Evolutionary conservation across 2,888 invertebrate genomes (phyloP), one percentile per base, ranked within the genome.

Genomic region (Acanthosoma haemorrhoidale): DNA sequence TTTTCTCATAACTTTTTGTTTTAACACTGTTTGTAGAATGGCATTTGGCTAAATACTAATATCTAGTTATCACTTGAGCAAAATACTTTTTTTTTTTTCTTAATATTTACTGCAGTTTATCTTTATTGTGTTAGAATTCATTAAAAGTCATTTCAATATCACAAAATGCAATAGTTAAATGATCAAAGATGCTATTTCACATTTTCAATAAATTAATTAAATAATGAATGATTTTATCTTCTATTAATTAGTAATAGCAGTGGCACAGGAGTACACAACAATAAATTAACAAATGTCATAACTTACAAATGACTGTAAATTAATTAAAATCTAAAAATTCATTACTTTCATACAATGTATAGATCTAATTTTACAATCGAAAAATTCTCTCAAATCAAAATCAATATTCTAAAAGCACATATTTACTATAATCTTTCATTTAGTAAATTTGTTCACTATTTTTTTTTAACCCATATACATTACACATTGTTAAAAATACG

Each of bases 21-120:
- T 41, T 41, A 64, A 64, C 41, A 29, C 38, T 21, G 11, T 25
- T 13, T 41, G 64, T 64, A 59, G 59, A 16, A 31, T 59, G 59
- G 59, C 32, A 31, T 16, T 59, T 59, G 34, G 59, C 29, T 59
- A 31, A 59, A 32, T 32, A 59, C 59, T 59, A 59, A 59, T 59
- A 32, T 59, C 32, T 58, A 36, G n/a, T 59, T 29, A 11, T 59
- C 59, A 18, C 16, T 59, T 59, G 2, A 16, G 25, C 32, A 15
- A 16, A 29, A 32, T 59, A 16, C 16, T 59, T 32, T 16, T 34
- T 32, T 59, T 59, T 58, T 2, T 31, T 6, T 31, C 8, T 36
- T 36, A 36, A 36, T 36, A 36, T 9, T 36, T 36, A 36, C 36
- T 36, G 13, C 8, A 36, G 13, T 36, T 29, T 8, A 31, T 13